phyloP scores from a whole-genome alignment of 2,888 invertebrate species.

The Cryptosula pallasiana region DNA sequence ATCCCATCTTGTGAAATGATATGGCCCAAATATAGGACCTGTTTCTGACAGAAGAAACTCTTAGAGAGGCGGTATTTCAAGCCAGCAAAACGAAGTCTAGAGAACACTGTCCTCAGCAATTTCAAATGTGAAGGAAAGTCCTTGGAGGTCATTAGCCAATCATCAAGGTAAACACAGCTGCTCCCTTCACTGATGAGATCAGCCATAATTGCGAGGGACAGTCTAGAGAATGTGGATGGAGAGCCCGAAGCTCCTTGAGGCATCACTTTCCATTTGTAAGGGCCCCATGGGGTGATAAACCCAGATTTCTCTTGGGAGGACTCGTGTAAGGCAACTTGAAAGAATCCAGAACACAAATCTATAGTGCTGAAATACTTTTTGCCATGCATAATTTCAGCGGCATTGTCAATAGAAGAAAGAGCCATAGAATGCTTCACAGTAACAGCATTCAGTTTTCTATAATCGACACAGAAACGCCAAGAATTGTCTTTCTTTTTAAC shows the following conservation, averaged over 20 bases:
- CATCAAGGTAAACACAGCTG: no score
- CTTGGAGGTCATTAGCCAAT: neutral
- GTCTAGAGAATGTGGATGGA: neutral
- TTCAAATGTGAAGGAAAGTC: neutral
- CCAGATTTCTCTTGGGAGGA: constrained; percentile 1
- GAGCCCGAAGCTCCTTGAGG: no score
- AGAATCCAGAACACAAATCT: constrained; percentile 1
- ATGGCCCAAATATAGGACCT: no score
- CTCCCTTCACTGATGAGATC: neutral
- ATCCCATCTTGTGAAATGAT: no score
- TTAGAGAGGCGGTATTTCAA: neutral
- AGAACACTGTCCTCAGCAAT: no score
- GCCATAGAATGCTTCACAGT: neutral
- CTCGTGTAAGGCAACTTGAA: constrained; percentile 1
- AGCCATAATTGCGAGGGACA: neutral
- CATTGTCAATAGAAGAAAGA: neutral
- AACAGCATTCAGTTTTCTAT: neutral
- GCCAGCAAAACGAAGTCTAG: neutral
- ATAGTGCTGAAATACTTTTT: neutral
- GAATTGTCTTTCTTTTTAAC: no score
- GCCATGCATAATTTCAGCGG: no score
- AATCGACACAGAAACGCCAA: no score
- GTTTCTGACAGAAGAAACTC: no score
- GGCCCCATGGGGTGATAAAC: neutral
- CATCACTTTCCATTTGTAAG: neutral